Percentiles rank a stretch among this genome's conserved stretches.
These are phyloP conservation scores for Calycopis cecrops DNA, from an alignment of 1,140 invertebrate species.

Conservation along the genomic window DNA sequence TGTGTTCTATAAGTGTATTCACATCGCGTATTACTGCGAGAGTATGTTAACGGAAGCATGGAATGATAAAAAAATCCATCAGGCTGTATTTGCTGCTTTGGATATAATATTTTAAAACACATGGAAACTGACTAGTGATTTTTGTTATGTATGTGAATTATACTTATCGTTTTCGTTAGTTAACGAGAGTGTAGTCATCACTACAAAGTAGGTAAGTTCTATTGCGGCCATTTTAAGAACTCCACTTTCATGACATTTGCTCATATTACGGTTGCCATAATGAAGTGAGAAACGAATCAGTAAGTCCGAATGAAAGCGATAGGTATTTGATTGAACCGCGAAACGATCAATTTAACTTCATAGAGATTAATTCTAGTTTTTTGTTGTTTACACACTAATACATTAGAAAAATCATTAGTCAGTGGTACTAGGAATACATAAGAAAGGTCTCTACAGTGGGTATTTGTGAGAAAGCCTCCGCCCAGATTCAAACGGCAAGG, in stretches of 20 bases:
- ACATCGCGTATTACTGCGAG: background rate
- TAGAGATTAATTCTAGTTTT: too few relatives aligned
- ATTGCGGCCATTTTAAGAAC: too few relatives aligned
- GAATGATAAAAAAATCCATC: slow-evolving; percentile 31
- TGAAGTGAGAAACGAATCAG: too few relatives aligned
- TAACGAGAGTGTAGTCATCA: too few relatives aligned
- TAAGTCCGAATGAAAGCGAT: too few relatives aligned
- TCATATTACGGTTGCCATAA: too few relatives aligned
- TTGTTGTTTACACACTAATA: too few relatives aligned
- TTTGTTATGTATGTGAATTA: background rate
- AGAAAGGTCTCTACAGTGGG: slow-evolving; percentile 20
- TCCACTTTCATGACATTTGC: too few relatives aligned
- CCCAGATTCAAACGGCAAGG: slow-evolving; percentile 22
- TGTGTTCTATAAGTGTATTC: background rate
- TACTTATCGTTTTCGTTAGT: too few relatives aligned
- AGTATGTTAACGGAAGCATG: background rate
- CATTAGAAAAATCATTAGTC: slow-evolving; percentile 11
- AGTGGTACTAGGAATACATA: slow-evolving; percentile 11
- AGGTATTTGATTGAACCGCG: too few relatives aligned
- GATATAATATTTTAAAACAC: slow-evolving; percentile 17
- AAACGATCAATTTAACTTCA: too few relatives aligned
- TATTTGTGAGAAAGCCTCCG: slow-evolving; percentile 25
- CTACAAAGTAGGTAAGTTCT: too few relatives aligned
- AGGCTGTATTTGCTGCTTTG: slow-evolving; percentile 39
- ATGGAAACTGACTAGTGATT: slow-evolving; percentile 25